Percentiles rank a stretch among this genome's conserved stretches.
These are phyloP conservation scores for Rhynchotus rufescens DNA, from an alignment of 2,797 vertebrate genomes.

Conservation along the genomic window DNA sequence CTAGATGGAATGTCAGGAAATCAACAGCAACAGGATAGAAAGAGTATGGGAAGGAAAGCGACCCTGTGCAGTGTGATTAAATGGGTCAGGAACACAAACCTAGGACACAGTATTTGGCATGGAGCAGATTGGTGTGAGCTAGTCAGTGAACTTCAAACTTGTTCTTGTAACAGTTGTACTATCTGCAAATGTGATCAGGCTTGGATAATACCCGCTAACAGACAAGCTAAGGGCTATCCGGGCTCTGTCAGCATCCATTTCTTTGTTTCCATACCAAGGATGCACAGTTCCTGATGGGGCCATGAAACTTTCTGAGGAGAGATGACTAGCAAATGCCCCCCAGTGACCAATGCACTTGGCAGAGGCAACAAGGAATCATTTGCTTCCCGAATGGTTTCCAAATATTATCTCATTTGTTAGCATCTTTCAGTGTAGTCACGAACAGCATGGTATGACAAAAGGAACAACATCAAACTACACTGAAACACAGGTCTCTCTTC, in stretches of 20 bases:
- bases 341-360: background rate
- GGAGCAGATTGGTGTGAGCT: background rate
- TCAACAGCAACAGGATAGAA: background rate
- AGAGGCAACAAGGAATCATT: background rate
- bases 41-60: background rate
- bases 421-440: background rate
- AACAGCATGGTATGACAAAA: background rate
- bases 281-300: background rate
- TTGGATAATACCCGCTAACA: background rate
- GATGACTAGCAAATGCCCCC: background rate
- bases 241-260: background rate
- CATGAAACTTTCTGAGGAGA: background rate
- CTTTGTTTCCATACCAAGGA: background rate
- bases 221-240: background rate
- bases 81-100: background rate
- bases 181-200: background rate
- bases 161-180: background rate
- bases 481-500: background rate
- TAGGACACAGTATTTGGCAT: background rate
- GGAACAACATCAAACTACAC: background rate
- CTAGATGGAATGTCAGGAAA: background rate
- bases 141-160: background rate
- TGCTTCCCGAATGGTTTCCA: background rate
- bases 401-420: background rate
- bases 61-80: background rate